phyloP scores from a whole-genome alignment of 2,888 invertebrate species.

The Hypolimnas misippus region DNA sequence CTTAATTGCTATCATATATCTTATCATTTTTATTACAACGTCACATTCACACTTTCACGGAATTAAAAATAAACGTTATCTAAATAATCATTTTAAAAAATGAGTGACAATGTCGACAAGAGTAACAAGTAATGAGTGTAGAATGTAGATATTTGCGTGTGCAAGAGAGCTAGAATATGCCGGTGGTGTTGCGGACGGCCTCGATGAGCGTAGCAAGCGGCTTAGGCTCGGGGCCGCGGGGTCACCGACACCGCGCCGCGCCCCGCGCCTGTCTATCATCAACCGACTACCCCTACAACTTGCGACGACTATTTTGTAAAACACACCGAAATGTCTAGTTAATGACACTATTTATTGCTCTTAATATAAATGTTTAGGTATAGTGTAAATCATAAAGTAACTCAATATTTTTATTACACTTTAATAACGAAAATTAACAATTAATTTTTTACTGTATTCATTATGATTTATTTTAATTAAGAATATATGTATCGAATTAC shows the following conservation, averaged over 20 bases:
- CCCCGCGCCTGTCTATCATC: slow-evolving; percentile 51
- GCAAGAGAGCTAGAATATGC: slow-evolving; percentile 55
- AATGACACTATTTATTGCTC: background rate
- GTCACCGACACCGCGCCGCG: slow-evolving; percentile 72
- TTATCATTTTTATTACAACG: slow-evolving; percentile 4
- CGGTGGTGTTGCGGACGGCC: slow-evolving; percentile 56
- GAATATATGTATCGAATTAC: slow-evolving; percentile 5
- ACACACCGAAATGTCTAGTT: background rate
- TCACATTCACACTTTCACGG: background rate
- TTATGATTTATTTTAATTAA: background rate
- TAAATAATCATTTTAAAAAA: background rate
- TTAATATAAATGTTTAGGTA: slow-evolving; percentile 6
- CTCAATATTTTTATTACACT: background rate
- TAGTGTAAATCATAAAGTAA: background rate
- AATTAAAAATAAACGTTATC: background rate
- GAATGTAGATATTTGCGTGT: slow-evolving; percentile 45
- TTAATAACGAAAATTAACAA: background rate
- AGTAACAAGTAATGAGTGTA: slow-evolving; percentile 17
- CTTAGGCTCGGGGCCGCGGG: slow-evolving; percentile 67
- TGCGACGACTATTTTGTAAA: background rate
- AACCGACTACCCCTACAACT: slow-evolving; percentile 34
- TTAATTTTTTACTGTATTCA: background rate
- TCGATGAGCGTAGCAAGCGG: slow-evolving; percentile 55
- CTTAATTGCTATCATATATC: background rate
- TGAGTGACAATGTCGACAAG: slow-evolving; percentile 13